A percentile compares a stretch with the other conserved stretches of the same genome.
These are phyloP conservation scores for Brachionus paranguensis DNA, from an alignment of 1,140 invertebrate genomes.

Conservation along the genomic window DNA sequence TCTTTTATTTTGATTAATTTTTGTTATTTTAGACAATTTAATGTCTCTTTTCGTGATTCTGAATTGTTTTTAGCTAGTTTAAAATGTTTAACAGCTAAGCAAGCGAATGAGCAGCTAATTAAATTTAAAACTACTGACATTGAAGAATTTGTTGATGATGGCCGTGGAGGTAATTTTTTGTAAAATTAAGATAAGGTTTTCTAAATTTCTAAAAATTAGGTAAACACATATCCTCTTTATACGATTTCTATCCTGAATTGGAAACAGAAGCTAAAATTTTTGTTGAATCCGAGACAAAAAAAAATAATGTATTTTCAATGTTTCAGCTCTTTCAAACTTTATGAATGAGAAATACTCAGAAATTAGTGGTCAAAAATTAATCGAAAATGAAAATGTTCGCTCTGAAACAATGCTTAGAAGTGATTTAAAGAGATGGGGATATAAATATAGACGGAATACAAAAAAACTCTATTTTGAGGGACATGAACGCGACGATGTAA, in stretches of 20 bases:
- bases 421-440: not conserved
- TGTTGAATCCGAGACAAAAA: not conserved
- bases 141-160: not conserved
- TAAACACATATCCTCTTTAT: not conserved
- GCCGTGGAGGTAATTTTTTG: not conserved
- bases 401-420: not conserved
- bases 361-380: not conserved
- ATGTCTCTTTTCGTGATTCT: not conserved
- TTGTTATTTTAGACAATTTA: not conserved
- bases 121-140: not conserved
- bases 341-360: not conserved
- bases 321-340: not conserved
- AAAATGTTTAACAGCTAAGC: slow-evolving; percentile 17
- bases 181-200: not conserved
- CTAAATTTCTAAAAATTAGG: too few species aligned
- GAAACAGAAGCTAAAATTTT: not conserved
- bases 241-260: slow-evolving; percentile 18
- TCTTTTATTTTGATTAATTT: not conserved
- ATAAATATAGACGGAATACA: not conserved
- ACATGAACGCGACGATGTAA: not conserved
- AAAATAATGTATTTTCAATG: not conserved
- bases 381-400: not conserved
- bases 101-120: not conserved
- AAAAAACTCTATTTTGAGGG: not conserved
- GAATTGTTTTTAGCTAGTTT: not conserved